These are phyloP conservation scores for Nomada ruficornis DNA, from an alignment of 2,888 invertebrate species.

Conservation along the genomic window DNA sequence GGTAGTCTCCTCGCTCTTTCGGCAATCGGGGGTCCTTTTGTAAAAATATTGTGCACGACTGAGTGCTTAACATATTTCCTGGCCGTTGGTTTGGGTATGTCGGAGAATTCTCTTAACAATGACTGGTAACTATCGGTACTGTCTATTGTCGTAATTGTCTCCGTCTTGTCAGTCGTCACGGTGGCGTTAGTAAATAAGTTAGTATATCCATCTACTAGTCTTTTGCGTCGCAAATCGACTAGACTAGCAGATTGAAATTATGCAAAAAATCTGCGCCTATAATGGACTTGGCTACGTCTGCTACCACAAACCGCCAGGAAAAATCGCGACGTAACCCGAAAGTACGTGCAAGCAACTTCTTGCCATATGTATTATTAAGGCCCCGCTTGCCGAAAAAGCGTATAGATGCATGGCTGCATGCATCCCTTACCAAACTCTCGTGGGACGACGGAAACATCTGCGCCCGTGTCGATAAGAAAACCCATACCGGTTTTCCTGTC, in stretches of 20 bases:
- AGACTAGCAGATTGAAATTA: neutral
- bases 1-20: neutral
- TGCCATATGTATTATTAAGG: neutral
- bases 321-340: constrained; percentile 1
- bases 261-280: constrained; percentile 14
- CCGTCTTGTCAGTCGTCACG: too few species aligned
- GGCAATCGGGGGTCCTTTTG: neutral
- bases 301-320: constrained; percentile 5
- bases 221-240: neutral
- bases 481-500: neutral
- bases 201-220: too few species aligned
- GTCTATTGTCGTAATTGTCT: too few species aligned
- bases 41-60: neutral
- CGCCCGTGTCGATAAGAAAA: constrained; percentile 23
- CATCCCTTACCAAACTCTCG: neutral
- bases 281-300: neutral
- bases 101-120: too few species aligned
- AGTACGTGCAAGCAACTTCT: neutral
- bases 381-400: neutral
- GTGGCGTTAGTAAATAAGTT: too few species aligned
- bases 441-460: constrained; percentile 20
- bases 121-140: too few species aligned
- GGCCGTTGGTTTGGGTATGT: too few species aligned
- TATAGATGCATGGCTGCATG: neutral
- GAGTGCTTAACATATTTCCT: too few species aligned